A percentile compares a stretch with the other conserved stretches of the same genome.
These are phyloP conservation scores for Cottus gobio DNA, from an alignment of 2,113 vertebrate genomes.

Conservation along the genomic window DNA sequence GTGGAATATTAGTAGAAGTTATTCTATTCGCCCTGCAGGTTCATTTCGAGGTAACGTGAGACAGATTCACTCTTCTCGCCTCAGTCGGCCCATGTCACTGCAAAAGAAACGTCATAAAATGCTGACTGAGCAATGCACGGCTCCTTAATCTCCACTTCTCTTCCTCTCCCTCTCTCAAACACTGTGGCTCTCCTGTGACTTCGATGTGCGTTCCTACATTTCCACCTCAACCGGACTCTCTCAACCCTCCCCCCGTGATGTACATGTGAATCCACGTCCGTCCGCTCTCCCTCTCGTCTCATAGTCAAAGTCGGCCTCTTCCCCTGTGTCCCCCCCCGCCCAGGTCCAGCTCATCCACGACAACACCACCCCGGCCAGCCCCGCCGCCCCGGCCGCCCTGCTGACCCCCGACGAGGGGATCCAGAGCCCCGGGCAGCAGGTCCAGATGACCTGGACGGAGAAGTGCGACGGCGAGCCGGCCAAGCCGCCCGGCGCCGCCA, in stretches of 20 bases:
- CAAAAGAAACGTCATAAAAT: background rate
- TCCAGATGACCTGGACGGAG: conserved; percentile 99
- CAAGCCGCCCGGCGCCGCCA: conserved; percentile 90
- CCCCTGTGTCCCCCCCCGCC: conserved; percentile 79
- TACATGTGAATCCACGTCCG: conserved; percentile 67
- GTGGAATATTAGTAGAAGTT: too few relatives aligned
- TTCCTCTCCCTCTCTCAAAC: conserved; percentile 58
- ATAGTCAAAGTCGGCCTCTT: conserved; percentile 77
- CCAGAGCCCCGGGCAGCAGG: conserved; percentile 89
- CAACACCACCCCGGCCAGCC: conserved; percentile 88
- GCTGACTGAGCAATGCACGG: background rate
- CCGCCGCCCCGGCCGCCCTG: conserved; percentile 88
- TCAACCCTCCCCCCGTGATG: conserved; percentile 52
- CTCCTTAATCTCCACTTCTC: conserved; percentile 44
- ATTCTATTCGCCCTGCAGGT: background rate
- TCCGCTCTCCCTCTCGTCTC: conserved; percentile 66
- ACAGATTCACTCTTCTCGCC: background rate
- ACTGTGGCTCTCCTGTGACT: conserved; percentile 68
- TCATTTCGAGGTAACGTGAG: background rate
- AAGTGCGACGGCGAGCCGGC: conserved; percentile 91
- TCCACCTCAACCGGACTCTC: conserved; percentile 59
- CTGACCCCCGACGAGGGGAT: conserved; percentile 88
- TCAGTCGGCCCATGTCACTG: background rate
- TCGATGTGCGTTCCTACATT: conserved; percentile 56
- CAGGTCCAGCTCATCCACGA: conserved; percentile 98